Percentiles rank a stretch among this genome's conserved stretches.
These are phyloP conservation scores for Dynastes hyllus DNA, from an alignment of 2,888 invertebrate genomes.

Conservation along the genomic window DNA sequence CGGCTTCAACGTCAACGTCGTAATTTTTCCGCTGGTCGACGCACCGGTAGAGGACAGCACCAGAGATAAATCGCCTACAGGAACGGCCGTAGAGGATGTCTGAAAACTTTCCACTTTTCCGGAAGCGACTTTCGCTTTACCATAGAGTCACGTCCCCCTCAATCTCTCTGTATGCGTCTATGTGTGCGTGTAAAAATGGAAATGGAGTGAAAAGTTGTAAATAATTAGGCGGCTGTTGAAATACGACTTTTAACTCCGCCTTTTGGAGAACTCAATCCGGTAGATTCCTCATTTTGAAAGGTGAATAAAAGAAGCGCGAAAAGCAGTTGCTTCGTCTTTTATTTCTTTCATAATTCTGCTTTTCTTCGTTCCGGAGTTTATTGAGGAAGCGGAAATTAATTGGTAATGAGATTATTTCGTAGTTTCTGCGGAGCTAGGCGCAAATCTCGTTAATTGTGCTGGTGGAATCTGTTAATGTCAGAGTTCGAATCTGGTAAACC, in stretches of 20 bases:
- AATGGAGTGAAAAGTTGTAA: slow-evolving; percentile 47
- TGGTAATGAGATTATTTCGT: slow-evolving; percentile 22
- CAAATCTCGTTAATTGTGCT: too few relatives aligned
- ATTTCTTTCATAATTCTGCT: background rate
- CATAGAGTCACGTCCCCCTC: background rate
- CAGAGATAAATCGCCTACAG: slow-evolving; percentile 33
- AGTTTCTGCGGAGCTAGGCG: background rate
- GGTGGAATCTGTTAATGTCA: too few relatives aligned
- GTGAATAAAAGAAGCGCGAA: background rate
- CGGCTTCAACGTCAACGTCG: slow-evolving; percentile 33
- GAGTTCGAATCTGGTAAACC: too few relatives aligned
- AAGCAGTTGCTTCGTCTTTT: background rate
- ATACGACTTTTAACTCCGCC: slow-evolving; percentile 38
- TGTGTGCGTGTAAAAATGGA: slow-evolving; percentile 37
- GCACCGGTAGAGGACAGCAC: slow-evolving; percentile 1
- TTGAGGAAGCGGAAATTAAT: background rate
- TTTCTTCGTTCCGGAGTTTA: background rate
- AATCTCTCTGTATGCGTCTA: background rate
- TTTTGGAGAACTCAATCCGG: slow-evolving; percentile 34
- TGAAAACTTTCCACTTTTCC: slow-evolving; percentile 38
- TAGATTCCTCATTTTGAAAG: background rate
- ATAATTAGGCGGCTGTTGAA: slow-evolving; percentile 42
- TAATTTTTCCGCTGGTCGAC: slow-evolving; percentile 21
- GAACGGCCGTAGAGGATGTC: background rate
- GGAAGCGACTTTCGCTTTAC: background rate